These are phyloP conservation scores for Chinchilla lanigera DNA, from an alignment of 2,113 vertebrate genomes.

Conservation along the genomic window DNA sequence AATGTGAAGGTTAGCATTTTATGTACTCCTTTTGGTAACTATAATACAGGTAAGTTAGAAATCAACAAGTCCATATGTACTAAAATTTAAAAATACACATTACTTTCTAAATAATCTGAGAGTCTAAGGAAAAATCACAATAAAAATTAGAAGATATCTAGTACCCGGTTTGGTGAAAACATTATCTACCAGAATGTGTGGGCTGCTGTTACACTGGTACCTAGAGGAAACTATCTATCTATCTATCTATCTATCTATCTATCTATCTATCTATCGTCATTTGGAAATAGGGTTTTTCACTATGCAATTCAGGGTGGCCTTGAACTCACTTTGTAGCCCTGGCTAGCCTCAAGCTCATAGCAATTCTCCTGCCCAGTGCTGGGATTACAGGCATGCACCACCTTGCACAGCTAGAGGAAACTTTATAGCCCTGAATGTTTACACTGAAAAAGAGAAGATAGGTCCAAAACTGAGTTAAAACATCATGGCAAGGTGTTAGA, in stretches of 20 bases:
- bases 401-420: not conserved
- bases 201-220: not conserved
- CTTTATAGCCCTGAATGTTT: not conserved
- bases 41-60: not conserved
- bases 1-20: not conserved
- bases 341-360: not conserved
- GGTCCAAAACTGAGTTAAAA: not conserved
- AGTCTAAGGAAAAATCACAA: not conserved
- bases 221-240: not conserved
- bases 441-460: not conserved
- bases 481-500: not conserved
- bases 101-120: slow-evolving; percentile 10
- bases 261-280: not conserved
- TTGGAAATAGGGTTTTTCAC: not conserved
- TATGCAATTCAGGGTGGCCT: not conserved
- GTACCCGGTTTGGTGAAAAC: not conserved
- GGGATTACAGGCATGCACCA: not conserved
- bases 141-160: not conserved
- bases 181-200: not conserved
- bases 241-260: too few relatives aligned
- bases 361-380: not conserved
- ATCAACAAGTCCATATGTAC: not conserved
- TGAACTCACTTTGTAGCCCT: not conserved
- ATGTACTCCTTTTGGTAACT: not conserved
- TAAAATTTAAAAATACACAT: not conserved